Base-by-base conservation (phyloP, 23 tunicate species). In the Trididemnum miniatum region DNA sequence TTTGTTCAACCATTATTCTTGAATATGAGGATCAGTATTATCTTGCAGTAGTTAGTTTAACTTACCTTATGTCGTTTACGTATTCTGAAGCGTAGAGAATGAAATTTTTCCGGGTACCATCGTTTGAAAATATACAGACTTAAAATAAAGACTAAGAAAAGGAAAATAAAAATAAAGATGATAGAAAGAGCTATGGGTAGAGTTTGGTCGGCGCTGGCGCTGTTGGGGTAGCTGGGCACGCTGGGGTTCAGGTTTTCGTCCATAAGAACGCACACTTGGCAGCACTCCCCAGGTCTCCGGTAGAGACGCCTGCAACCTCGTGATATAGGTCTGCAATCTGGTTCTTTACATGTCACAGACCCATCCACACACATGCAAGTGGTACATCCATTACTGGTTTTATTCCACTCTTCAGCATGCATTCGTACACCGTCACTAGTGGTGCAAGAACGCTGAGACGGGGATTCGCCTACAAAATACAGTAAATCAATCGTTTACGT, bases 301-400 rank as follows among this genome's bases (percentile, higher is more conserved):
- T 52, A 65, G 34, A 66, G 22, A 31, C 66, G 30, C 25, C 64
- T 33, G 65, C 88, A 89, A 22, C 52, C 22, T 31, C 2, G 22
- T 20, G 83, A 85, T 12, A 89, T n/a, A 0, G 63, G 74, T 1
- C 51, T 35, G 60, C 94, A 83, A n/a, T 30, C 38, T n/a, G 82
- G 71, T 29, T 51, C 26, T 3, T 32, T 54, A 59, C 92, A 88
- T 23, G 23, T 1, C 26, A 66, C 67, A 5, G 64, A 34, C 1
- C 92, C 92, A 40, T 88, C 50, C 15, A 31, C 75, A 63, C 94
- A 89, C 23, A 54, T 20, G 72, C 94, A 89, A 0, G 65, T 64
- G 1, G 76, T 54, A 76, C 94, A 89, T 36, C 50, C 32, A 29
- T 75, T 64, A 0, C 44, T 1, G 27, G 85, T 49, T 37, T 32